Conservation (phyloP, 2,797 vertebrate genomes). For the Paguma larvata region DNA sequence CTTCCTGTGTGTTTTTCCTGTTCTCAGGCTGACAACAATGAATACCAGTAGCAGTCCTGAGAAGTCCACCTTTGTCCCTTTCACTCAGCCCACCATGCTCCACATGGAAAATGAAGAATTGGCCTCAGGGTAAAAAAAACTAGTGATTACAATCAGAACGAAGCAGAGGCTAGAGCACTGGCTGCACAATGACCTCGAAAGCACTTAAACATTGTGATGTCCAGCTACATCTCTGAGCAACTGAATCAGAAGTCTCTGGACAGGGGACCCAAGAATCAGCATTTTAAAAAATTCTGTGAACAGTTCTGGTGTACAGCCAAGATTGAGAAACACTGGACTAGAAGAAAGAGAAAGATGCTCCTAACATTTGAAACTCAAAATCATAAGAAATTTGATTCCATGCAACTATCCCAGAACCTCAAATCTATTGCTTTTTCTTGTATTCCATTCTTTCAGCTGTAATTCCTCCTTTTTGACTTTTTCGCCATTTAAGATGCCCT, state of each 20-base stretch:
- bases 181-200: neutral
- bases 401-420: neutral
- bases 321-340: neutral
- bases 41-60: neutral
- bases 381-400: neutral
- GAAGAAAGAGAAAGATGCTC: neutral
- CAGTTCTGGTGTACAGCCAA: neutral
- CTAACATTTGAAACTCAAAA: neutral
- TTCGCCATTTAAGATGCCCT: neutral
- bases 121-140: neutral
- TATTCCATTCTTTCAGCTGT: neutral
- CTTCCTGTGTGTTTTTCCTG: neutral
- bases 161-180: neutral
- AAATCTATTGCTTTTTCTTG: neutral
- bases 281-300: neutral
- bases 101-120: neutral
- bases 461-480: slow-evolving; percentile 15
- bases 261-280: neutral
- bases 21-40: neutral
- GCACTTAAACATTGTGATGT: neutral
- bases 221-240: neutral
- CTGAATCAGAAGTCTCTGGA: neutral
- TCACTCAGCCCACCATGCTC: neutral
- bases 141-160: neutral
- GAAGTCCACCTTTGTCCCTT: neutral